Evolutionary conservation across 2,797 vertebrate genomes (phyloP), one percentile per base, ranked within the genome.

Genomic region (Lutjanus campechanus): DNA sequence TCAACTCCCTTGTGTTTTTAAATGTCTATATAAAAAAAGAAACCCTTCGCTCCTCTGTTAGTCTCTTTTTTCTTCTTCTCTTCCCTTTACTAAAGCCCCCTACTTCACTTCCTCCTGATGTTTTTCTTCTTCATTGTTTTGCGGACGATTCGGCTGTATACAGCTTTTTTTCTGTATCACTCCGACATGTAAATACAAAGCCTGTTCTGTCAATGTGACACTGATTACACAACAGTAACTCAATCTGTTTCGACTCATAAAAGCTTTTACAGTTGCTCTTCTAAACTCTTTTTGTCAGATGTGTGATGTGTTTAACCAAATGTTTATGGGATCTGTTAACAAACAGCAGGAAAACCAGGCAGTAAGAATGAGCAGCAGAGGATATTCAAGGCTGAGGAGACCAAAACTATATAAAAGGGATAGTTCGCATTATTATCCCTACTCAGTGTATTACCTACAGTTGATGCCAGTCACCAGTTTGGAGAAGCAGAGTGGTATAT

Each of bases 1-100:
- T 54, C 86, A 46, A 59, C 79, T 86, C 87, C 83, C 79, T 77
- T 29, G 81, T 79, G 77, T 79, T 82, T 84, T 88, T 84, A 73
- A 75, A 71, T 36, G 77, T 86, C 77, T 73, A 11, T 47, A 47
- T 29, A 40, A 78, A 49, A 66, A 44, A 60, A 77, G 22, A 84
- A 75, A 75, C 44, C 72, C 53, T 55, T 61, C 8, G 44, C 73
- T 78, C 78, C 66, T 79, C 67, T 55, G 81, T 58, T 46, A 43
- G 50, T 65, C 29, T 46, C 46, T 61, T 25, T 69, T 64, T 82
- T 63, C 59, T 72, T 43, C 71, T 40, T 66, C 79, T 79, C 71
- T 43, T 66, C 79, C 78, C 53, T 55, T 19, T 7, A n/a, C 77
- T 5, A 44, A 76, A 84, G 69, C 85, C 40, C 4, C n/a, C 65